phyloP scores from a whole-genome alignment of 2,888 invertebrate species.

The Isoperla grammatica region DNA sequence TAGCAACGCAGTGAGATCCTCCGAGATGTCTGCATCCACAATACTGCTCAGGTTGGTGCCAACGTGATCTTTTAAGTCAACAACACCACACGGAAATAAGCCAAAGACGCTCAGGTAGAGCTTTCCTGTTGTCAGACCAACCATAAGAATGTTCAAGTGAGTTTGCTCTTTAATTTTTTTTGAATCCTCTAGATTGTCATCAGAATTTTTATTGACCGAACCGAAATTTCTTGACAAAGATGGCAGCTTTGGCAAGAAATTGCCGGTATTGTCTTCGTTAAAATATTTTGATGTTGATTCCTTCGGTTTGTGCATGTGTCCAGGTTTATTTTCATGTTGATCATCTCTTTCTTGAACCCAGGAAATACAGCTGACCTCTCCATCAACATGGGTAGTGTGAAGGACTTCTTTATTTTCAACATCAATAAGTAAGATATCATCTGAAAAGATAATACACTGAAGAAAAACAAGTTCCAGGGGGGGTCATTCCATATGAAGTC shows the following conservation, averaged over 20 bases:
- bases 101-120: constrained; percentile 77
- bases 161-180: constrained; percentile 56
- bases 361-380: constrained; percentile 64
- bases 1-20: constrained; percentile 64
- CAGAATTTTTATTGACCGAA: constrained; percentile 36
- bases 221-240: constrained; percentile 44
- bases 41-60: constrained; percentile 46
- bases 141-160: constrained; percentile 67
- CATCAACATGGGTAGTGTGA: constrained; percentile 54
- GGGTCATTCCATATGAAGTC: too few species aligned
- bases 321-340: constrained; percentile 1
- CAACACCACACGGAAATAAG: constrained; percentile 69
- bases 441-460: constrained; percentile 46
- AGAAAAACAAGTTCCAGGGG: too few species aligned
- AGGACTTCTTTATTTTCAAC: constrained; percentile 81
- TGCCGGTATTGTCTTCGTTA: constrained; percentile 47
- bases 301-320: constrained; percentile 12
- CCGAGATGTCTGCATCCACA: constrained; percentile 61
- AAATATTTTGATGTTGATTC: constrained; percentile 18
- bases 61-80: constrained; percentile 47
- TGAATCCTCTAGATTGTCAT: constrained; percentile 43
- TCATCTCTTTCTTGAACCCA: constrained; percentile 59
- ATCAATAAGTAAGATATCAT: constrained; percentile 66
- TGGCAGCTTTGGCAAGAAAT: constrained; percentile 51
- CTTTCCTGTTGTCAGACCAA: constrained; percentile 69